Base-by-base conservation (phyloP, 2,888 invertebrate genomes). In the Polyploca ridens region DNA sequence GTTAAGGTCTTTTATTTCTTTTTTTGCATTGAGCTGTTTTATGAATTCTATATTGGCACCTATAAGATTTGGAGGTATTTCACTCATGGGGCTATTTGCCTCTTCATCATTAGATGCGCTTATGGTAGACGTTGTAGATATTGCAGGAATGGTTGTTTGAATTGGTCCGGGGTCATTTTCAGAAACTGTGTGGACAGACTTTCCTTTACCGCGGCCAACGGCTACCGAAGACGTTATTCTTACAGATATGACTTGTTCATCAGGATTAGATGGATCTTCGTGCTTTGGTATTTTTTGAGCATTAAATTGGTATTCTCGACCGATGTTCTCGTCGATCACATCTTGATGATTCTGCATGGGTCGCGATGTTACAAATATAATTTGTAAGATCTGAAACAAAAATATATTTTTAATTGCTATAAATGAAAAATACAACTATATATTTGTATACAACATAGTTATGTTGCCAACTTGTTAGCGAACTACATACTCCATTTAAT, bases 161-260 rank as follows among this genome's bases (percentile, higher is more conserved):
- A 62, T 69, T 62, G 77, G 38, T 13, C 4, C 16, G 27, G 16
- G 61, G 41, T 71, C 70, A 65, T 71, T 73, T 64, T 71, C 70
- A 46, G 64, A 8, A 49, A 67, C 67, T 64, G 66, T 81, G 57
- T 74, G 70, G 16, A 68, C 70, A 58, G 78, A 69, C 72, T 85
- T 90, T 19, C 76, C 75, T 73, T 81, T 85, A 8, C 94, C 93
- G 64, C 95, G 92, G 3, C 94, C 95, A 6, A 95, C 92, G 63
- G 95, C 95, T 16, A 95, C 94, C 8, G 95, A 95, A 10, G 95
- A 95, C 7, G 95, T 95, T 65, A 95, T 95, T 78, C 95, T 93
- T 58, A 95, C 95, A 49, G 93, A 93, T 80, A 94, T 94, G 35
- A 94, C 90, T 84, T 91, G 85, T 86, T 95, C 86, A 79, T 94